Evolutionary conservation across 2,888 invertebrate genomes (phyloP).

Genomic region (Tridacna gigas): DNA sequence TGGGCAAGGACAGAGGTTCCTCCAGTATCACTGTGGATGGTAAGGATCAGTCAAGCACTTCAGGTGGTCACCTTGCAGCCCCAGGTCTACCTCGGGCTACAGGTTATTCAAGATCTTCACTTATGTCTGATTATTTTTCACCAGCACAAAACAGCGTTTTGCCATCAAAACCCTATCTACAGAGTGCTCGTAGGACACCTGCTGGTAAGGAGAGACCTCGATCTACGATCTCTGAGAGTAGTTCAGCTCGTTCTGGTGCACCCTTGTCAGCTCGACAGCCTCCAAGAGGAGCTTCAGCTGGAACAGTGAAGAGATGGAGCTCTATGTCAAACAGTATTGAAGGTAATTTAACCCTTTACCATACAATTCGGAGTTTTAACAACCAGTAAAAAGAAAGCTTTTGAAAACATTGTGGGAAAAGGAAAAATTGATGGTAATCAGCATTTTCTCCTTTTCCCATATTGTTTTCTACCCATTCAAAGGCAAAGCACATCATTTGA

Average conservation of each 20-base stretch:
- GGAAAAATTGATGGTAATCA: neutral
- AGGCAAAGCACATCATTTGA: too few relatives aligned
- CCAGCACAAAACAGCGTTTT: constrained; percentile 76
- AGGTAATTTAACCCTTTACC: constrained; percentile 27
- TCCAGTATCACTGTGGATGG: constrained; percentile 10
- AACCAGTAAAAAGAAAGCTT: neutral
- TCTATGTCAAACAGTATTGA: constrained; percentile 68
- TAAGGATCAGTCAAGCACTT: constrained; percentile 17
- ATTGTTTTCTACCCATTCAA: neutral
- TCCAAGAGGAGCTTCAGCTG: constrained; percentile 54
- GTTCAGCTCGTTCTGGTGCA: constrained; percentile 31
- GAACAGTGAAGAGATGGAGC: constrained; percentile 79
- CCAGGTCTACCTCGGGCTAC: neutral
- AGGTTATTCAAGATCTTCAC: neutral
- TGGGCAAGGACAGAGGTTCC: neutral
- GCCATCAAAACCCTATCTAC: constrained; percentile 74
- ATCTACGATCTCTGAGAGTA: constrained; percentile 43
- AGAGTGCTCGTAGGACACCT: constrained; percentile 50
- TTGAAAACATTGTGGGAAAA: neutral
- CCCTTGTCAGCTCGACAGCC: constrained; percentile 46
- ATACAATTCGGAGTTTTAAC: neutral
- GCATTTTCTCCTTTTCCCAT: neutral
- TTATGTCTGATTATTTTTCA: constrained; percentile 24
- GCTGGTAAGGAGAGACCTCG: constrained; percentile 53
- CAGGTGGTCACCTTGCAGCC: neutral